Base-by-base conservation (phyloP, 2,113 vertebrate species). In the Rutilus rutilus region DNA sequence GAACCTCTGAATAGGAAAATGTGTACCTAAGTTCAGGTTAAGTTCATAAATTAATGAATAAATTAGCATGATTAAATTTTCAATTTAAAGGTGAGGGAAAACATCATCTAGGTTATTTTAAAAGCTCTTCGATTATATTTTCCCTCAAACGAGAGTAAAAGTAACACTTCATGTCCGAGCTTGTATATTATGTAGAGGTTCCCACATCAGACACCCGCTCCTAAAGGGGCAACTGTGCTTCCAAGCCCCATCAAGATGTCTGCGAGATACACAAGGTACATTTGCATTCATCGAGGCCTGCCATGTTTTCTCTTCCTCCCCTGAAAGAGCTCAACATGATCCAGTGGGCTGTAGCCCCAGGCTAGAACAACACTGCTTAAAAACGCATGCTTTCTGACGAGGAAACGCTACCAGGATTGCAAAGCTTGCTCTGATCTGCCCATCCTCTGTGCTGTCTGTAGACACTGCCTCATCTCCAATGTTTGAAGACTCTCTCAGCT, bases 291-390 rank as follows among this genome's bases (percentile, higher is more conserved):
- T 69, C 6, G 45, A 67, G 45, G 80, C 64, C 80, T 45, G 75
- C 81, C 73, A 84, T 84, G 75, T 86, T 88, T 73, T 88, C 69
- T 85, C 75, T 85, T 78, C 62, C 85, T 86, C 79, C 36, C 57
- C 59, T 75, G 69, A 86, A 86, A 86, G 85, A 88, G 81, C 85
- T 86, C 81, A 75, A 85, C 78, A 86, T 82, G 85, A 84, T 88
- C 78, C 85, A 88, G 81, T 88, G 87, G 87, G 87, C 87, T 86
- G 76, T 88, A 88, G 85, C 87, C 87, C 33, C 59, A 65, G 87
- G 85, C 87, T 86, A 88, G 79, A 85, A 88, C 87, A 88, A 81
- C 84, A 86, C 85, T 78, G 83, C 81, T 88, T 88, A 84, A 88
- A 88, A 82, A 85, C 82, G 81, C 64, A 73, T 78, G 85, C 85